Conservation (phyloP, 2,797 vertebrate species). For the Novumbra hubbsi region DNA sequence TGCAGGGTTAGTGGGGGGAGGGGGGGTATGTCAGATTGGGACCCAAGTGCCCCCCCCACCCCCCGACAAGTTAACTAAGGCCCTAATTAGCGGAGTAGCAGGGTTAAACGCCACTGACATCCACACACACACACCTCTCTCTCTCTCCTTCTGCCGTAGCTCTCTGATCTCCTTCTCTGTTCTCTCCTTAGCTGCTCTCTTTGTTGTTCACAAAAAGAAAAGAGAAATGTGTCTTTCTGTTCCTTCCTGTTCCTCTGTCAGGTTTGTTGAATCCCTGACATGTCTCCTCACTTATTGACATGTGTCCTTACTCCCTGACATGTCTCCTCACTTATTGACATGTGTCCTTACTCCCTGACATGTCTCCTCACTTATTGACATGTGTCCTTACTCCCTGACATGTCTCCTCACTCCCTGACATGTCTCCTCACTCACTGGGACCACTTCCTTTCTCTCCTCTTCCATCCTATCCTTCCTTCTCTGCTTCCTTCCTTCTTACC, state of each 20-base stretch:
- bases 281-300: too few relatives aligned
- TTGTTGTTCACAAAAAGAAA: slow-evolving; percentile 26
- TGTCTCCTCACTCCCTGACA: too few relatives aligned
- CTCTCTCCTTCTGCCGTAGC: background rate
- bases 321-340: slow-evolving; percentile 21
- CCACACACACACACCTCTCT: slow-evolving; percentile 3
- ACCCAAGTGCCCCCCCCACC: slow-evolving; percentile 64
- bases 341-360: too few relatives aligned
- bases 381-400: background rate
- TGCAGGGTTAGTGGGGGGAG: slow-evolving; percentile 16
- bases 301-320: too few relatives aligned
- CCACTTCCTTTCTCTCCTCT: background rate
- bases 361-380: background rate
- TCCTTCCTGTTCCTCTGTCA: background rate
- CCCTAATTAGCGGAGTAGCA: slow-evolving; percentile 78
- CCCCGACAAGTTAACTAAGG: slow-evolving; percentile 76
- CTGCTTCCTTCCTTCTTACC: background rate
- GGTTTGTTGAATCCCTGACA: too few relatives aligned
- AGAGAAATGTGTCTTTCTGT: background rate
- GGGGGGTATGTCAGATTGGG: slow-evolving; percentile 48
- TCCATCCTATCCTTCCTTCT: background rate
- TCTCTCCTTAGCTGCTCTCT: slow-evolving; percentile 52
- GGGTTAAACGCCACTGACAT: slow-evolving; percentile 79
- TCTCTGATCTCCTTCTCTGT: background rate
- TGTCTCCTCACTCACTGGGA: background rate